Percentiles rank a stretch among this genome's conserved stretches.
Conservation (phyloP, 2,888 invertebrate genomes). For the Napeogenes inachia region DNA sequence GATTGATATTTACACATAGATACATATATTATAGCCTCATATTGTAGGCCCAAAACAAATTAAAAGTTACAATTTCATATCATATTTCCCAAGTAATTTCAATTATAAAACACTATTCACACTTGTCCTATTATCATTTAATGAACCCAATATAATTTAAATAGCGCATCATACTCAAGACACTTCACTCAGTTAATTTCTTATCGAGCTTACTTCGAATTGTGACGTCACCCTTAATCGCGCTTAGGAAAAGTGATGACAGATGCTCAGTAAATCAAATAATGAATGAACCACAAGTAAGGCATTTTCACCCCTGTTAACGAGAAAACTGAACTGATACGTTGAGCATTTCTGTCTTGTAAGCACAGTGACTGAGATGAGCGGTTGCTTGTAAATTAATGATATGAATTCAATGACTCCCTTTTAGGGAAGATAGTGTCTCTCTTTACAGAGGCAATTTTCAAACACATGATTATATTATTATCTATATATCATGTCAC, state of each 20-base stretch:
- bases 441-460: not conserved
- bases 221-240: conserved; percentile 21
- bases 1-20: not conserved
- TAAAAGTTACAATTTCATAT: too few species aligned
- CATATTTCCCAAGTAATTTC: too few species aligned
- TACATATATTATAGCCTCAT: too few species aligned
- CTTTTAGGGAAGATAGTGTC: conserved; percentile 6
- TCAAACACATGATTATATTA: not conserved
- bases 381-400: conserved; percentile 10
- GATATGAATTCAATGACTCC: conserved; percentile 7
- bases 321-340: conserved; percentile 69
- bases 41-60: too few species aligned
- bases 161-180: not conserved
- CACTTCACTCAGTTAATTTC: not conserved
- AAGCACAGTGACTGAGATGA: conserved; percentile 27
- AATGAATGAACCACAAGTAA: conserved; percentile 65
- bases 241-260: conserved; percentile 51
- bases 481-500: not conserved
- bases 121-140: too few species aligned
- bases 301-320: conserved; percentile 62
- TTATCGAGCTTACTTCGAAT: not conserved
- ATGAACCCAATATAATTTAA: not conserved
- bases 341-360: conserved; percentile 52
- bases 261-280: conserved; percentile 65
- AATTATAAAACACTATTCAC: too few species aligned